These are phyloP conservation scores for Diabrotica virgifera DNA, from an alignment of 1,140 invertebrate species.

Conservation along the genomic window DNA sequence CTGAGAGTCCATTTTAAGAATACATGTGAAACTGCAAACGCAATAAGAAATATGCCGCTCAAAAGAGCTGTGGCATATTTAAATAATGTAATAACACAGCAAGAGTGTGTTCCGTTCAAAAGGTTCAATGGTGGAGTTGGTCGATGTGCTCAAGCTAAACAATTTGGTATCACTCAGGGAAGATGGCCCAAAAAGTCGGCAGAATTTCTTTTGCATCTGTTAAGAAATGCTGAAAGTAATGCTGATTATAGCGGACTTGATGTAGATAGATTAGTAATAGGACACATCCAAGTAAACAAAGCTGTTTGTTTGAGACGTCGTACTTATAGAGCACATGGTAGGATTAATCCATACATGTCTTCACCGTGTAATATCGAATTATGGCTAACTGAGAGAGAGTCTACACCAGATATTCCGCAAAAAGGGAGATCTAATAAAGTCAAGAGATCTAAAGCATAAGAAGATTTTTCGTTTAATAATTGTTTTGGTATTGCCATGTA, in stretches of 20 bases:
- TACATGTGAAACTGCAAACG: slow-evolving; percentile 30
- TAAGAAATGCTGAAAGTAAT: slow-evolving; percentile 36
- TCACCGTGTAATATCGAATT: too few relatives aligned
- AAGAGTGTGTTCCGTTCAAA: slow-evolving; percentile 38
- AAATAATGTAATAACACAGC: slow-evolving; percentile 32
- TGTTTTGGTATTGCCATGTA: too few relatives aligned
- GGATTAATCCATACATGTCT: slow-evolving; percentile 33
- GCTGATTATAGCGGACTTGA: slow-evolving; percentile 36
- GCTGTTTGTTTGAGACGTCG: slow-evolving; percentile 28
- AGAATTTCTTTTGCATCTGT: slow-evolving; percentile 31
- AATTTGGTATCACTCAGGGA: slow-evolving; percentile 35
- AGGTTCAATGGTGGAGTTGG: slow-evolving; percentile 37
- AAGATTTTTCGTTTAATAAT: too few relatives aligned
- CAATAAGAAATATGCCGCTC: slow-evolving; percentile 31
- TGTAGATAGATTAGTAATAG: slow-evolving; percentile 24
- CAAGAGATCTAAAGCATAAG: too few relatives aligned
- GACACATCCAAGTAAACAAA: slow-evolving; percentile 35
- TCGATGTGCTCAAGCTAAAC: slow-evolving; percentile 39
- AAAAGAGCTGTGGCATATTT: slow-evolving; percentile 33
- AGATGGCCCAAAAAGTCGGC: slow-evolving; percentile 38
- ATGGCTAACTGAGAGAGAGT: too few relatives aligned
- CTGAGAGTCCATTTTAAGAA: slow-evolving; percentile 33
- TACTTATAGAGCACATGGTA: slow-evolving; percentile 38
- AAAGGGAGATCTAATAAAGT: too few relatives aligned
- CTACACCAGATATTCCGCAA: too few relatives aligned